Evolutionary conservation across 2,888 invertebrate species (phyloP).

Genomic region (Buathra laborator): DNA sequence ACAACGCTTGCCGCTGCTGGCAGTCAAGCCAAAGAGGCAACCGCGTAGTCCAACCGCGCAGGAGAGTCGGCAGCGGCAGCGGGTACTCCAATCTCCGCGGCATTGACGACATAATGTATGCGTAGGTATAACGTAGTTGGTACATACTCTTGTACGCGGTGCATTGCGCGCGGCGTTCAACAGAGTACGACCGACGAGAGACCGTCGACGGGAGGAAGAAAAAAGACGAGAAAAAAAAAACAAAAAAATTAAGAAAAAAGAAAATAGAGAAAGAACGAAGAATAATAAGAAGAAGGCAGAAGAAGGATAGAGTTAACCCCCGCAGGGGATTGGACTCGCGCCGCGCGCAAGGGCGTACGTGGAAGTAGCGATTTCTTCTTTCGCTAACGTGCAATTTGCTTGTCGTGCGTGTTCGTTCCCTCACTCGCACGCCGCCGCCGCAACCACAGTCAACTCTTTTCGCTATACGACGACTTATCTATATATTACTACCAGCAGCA

Average conservation of each 20-base stretch:
- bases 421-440: constrained; percentile 36
- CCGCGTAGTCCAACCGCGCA: constrained; percentile 45
- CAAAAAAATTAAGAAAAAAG: neutral
- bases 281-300: constrained; percentile 31
- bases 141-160: constrained; percentile 28
- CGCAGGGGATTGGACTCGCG: constrained; percentile 43
- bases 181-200: constrained; percentile 32
- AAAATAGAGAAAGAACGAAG: constrained; percentile 36
- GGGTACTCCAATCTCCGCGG: constrained; percentile 63
- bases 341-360: constrained; percentile 64
- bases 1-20: constrained; percentile 40
- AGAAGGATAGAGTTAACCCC: constrained; percentile 41
- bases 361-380: constrained; percentile 67
- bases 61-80: constrained; percentile 55
- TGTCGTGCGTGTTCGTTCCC: constrained; percentile 62
- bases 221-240: constrained; percentile 15
- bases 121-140: constrained; percentile 48
- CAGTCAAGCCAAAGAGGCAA: constrained; percentile 22
- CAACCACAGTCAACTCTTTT: constrained; percentile 42
- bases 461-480: constrained; percentile 23
- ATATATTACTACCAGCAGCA: neutral
- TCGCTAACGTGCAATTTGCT: constrained; percentile 68
- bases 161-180: constrained; percentile 36
- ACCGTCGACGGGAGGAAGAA: constrained; percentile 40
- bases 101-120: constrained; percentile 68